phyloP scores from a whole-genome alignment of 2,888 invertebrate genomes.

The Microctonus aethiopoides region DNA sequence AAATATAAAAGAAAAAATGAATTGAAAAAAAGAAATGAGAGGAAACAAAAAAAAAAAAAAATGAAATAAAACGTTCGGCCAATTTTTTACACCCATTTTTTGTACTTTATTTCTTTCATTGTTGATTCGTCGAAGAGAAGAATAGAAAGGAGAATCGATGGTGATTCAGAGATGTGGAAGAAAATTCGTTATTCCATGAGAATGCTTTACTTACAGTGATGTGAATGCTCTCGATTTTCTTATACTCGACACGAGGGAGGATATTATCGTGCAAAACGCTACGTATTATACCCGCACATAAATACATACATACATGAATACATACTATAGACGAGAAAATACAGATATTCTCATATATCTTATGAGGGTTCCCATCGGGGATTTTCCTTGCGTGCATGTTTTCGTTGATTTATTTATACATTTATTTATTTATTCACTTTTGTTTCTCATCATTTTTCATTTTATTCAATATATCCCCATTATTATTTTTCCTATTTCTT shows the following conservation, averaged over 20 bases:
- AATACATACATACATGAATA: too few relatives aligned
- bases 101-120: neutral
- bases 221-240: constrained; percentile 14
- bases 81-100: neutral
- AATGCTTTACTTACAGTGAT: constrained; percentile 18
- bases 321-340: too few relatives aligned
- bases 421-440: neutral
- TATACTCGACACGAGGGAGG: neutral
- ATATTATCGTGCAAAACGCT: neutral
- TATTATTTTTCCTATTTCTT: neutral
- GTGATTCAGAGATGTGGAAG: constrained; percentile 23
- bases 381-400: neutral
- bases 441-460: neutral
- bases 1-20: neutral
- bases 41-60: neutral
- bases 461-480: neutral
- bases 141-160: constrained; percentile 17
- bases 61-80: neutral
- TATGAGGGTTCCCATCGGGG: neutral
- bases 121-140: neutral
- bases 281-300: too few relatives aligned
- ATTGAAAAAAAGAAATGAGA: neutral
- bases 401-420: neutral
- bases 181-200: constrained; percentile 27
- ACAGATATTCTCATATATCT: neutral